Evolutionary conservation across 2,888 invertebrate genomes (phyloP).

Genomic region (Athalia circularis): DNA sequence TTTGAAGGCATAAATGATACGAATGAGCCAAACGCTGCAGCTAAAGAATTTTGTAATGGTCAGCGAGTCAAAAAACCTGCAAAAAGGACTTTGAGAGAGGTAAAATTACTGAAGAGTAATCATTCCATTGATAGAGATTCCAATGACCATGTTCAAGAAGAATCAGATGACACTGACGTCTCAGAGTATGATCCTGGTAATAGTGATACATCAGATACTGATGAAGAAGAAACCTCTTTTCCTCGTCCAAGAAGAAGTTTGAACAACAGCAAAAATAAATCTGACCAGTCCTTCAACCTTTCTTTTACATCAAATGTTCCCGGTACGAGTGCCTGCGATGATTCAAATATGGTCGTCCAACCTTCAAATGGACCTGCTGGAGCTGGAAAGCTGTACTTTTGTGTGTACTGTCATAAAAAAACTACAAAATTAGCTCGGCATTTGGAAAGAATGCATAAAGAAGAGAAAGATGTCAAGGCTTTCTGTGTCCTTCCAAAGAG

Average conservation of each 20-base stretch:
- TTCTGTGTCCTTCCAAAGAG: conserved; percentile 10
- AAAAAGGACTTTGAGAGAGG: no score
- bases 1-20: no score
- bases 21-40: no score
- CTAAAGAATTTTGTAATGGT: no score
- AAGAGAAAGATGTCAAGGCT: conserved; percentile 5
- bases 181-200: no score
- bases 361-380: conserved; percentile 24
- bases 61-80: no score
- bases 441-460: conserved; percentile 20
- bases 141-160: no score
- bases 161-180: no score
- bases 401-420: conserved; percentile 25
- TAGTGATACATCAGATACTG: conserved; percentile 3
- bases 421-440: conserved; percentile 10
- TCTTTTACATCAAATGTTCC: conserved; percentile 28
- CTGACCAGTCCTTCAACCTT: conserved; percentile 7
- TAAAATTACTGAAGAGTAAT: no score
- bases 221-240: background rate
- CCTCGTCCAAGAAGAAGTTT: background rate
- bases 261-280: conserved; percentile 9
- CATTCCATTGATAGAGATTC: no score
- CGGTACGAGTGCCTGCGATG: conserved; percentile 27
- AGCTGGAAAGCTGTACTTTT: conserved; percentile 21
- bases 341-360: background rate